phyloP scores from a whole-genome alignment of 2,888 invertebrate genomes.

The Geotrupes spiniger region DNA sequence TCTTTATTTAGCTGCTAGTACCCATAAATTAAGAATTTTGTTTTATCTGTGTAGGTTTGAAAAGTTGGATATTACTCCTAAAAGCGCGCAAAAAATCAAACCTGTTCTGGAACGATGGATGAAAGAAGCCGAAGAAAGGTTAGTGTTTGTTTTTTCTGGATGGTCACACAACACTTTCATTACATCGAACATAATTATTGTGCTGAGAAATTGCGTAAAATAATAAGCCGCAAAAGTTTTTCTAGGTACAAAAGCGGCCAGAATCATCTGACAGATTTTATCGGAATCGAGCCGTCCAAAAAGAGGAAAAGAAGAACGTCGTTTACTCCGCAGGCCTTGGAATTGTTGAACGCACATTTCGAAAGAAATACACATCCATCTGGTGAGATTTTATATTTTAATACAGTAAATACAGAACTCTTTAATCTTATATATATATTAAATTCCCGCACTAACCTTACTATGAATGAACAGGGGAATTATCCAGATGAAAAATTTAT shows the following conservation, averaged over 20 bases:
- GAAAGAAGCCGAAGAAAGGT: conserved; percentile 98
- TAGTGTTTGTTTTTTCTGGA: conserved; percentile 36
- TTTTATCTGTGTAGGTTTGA: conserved; percentile 86
- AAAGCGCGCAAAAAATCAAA: conserved; percentile 99
- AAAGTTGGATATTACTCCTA: conserved; percentile 98
- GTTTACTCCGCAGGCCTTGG: conserved; percentile 94
- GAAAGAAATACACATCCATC: conserved; percentile 97
- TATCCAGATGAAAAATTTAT: too few relatives aligned
- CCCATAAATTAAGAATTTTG: too few relatives aligned
- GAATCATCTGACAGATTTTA: conserved; percentile 92
- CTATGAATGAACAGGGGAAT: too few relatives aligned
- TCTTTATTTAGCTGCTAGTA: too few relatives aligned
- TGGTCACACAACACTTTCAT: not conserved
- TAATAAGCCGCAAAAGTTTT: conserved; percentile 39
- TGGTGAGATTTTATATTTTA: conserved; percentile 60
- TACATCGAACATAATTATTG: not conserved
- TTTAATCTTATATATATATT: too few relatives aligned
- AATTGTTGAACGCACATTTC: conserved; percentile 91
- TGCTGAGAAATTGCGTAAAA: conserved; percentile 12
- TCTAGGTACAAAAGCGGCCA: conserved; percentile 88
- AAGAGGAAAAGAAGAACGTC: conserved; percentile 95
- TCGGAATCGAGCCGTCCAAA: conserved; percentile 95
- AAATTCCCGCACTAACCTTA: too few relatives aligned
- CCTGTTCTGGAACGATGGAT: conserved; percentile 98
- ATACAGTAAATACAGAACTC: too few relatives aligned